These are phyloP conservation scores for Euplexia lucipara DNA, from an alignment of 2,888 invertebrate species.

Conservation along the genomic window DNA sequence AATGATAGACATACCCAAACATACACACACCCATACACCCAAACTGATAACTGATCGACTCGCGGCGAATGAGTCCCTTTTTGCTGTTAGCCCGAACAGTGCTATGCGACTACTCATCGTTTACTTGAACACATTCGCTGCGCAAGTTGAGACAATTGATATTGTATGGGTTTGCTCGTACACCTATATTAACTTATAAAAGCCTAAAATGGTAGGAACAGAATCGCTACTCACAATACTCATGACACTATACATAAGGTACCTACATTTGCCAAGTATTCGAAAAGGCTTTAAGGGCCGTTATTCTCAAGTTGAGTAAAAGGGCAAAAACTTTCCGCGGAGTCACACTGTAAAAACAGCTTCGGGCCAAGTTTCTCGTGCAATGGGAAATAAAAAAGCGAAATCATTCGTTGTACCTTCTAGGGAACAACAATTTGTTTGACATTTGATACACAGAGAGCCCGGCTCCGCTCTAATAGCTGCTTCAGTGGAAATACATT, in stretches of 20 bases:
- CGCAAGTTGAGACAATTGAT: too few species aligned
- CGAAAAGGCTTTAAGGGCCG: conserved; percentile 15
- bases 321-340: conserved; percentile 23
- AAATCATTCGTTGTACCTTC: conserved; percentile 41
- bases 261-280: conserved; percentile 12
- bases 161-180: too few species aligned
- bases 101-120: too few species aligned
- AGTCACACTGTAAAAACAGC: conserved; percentile 19
- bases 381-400: conserved; percentile 30
- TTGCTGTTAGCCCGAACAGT: too few species aligned
- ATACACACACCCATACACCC: too few species aligned
- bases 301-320: conserved; percentile 27
- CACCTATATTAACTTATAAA: too few species aligned
- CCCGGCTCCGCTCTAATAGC: conserved; percentile 23
- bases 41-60: too few species aligned
- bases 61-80: too few species aligned
- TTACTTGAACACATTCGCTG: too few species aligned
- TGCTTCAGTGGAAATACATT: conserved; percentile 22
- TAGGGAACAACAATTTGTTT: conserved; percentile 39
- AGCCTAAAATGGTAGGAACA: neutral
- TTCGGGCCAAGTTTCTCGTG: conserved; percentile 14
- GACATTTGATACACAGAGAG: conserved; percentile 35
- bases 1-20: too few species aligned
- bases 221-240: neutral
- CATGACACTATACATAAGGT: neutral